These are phyloP conservation scores for Tetrao urogallus DNA, from an alignment of 2,113 vertebrate species.

Conservation along the genomic window DNA sequence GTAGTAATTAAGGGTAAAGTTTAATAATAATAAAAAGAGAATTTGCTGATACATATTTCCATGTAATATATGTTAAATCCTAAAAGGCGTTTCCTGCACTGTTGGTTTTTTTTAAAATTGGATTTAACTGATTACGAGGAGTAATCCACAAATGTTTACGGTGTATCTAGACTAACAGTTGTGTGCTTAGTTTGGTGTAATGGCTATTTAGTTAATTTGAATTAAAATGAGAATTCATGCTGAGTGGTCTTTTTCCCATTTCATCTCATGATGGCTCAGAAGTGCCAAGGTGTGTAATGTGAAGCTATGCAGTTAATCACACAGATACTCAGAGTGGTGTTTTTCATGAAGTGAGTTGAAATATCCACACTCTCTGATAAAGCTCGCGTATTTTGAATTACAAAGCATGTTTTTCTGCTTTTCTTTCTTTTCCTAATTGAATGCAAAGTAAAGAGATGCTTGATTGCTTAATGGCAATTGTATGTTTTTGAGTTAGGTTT, in stretches of 20 bases:
- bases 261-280: background rate
- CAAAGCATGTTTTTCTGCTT: background rate
- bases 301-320: background rate
- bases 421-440: background rate
- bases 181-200: background rate
- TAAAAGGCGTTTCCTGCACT: background rate
- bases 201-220: background rate
- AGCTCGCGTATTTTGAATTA: background rate
- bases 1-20: background rate
- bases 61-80: background rate
- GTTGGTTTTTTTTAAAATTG: slow-evolving; percentile 1
- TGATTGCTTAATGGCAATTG: background rate
- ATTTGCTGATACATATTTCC: background rate
- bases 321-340: background rate
- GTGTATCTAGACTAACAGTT: background rate
- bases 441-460: background rate
- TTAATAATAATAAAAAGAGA: background rate
- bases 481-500: background rate
- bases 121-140: background rate
- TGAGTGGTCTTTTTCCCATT: background rate
- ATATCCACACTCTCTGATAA: background rate
- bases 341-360: background rate
- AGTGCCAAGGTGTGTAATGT: background rate
- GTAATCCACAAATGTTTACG: background rate
- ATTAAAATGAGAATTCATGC: background rate